phyloP scores from a whole-genome alignment of 2,888 invertebrate species.

The Acutogordius australiensis region DNA sequence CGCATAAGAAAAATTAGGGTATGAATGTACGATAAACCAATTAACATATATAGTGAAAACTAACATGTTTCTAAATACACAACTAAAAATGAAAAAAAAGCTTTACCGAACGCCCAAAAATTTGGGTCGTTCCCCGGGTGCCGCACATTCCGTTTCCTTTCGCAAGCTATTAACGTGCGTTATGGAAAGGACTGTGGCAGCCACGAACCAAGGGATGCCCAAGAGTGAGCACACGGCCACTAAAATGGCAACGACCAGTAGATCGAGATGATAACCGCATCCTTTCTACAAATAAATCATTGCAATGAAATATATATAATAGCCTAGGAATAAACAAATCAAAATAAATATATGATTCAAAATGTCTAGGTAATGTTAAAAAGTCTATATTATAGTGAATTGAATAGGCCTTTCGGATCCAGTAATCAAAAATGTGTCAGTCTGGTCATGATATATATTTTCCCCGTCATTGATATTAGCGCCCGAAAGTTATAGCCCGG shows the following conservation, averaged over 20 bases:
- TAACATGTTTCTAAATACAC: too few species aligned
- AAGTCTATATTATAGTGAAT: not conserved
- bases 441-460: too few species aligned
- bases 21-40: too few species aligned
- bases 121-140: constrained; percentile 81
- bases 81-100: constrained; percentile 14
- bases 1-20: too few species aligned
- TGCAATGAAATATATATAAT: constrained; percentile 27
- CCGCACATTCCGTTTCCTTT: constrained; percentile 73
- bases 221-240: constrained; percentile 62
- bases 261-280: constrained; percentile 74
- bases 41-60: too few species aligned
- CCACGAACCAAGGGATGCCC: constrained; percentile 53
- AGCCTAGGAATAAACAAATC: constrained; percentile 51
- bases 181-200: constrained; percentile 80
- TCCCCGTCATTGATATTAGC: too few species aligned
- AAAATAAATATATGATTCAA: constrained; percentile 22
- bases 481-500: too few species aligned
- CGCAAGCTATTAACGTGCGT: constrained; percentile 86
- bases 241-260: constrained; percentile 55
- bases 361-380: not conserved
- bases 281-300: constrained; percentile 35
- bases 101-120: constrained; percentile 65
- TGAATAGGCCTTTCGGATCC: too few species aligned
- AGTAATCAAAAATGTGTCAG: too few species aligned